These are phyloP conservation scores for Elmis aenea DNA, from an alignment of 2,888 invertebrate genomes.

Conservation along the genomic window DNA sequence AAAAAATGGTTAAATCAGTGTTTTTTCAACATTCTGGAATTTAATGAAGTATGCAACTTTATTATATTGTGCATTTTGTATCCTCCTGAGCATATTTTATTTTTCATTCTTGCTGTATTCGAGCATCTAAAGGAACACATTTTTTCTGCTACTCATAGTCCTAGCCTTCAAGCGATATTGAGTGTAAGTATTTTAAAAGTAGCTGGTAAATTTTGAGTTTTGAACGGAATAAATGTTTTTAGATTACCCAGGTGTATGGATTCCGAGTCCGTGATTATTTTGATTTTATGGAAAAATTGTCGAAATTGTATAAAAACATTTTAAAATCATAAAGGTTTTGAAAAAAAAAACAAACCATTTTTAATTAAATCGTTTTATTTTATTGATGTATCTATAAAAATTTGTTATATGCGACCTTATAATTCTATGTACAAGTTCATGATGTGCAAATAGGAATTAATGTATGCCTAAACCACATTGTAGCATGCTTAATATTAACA, in stretches of 20 bases:
- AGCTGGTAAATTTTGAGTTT: constrained; percentile 1
- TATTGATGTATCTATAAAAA: too few species aligned
- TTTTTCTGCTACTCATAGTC: constrained; percentile 17
- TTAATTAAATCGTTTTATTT: too few species aligned
- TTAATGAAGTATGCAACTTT: constrained; percentile 29
- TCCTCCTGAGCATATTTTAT: constrained; percentile 24
- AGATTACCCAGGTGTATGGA: constrained; percentile 21
- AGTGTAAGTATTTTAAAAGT: too few species aligned
- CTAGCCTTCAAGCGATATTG: constrained; percentile 13
- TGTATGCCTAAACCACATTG: too few species aligned
- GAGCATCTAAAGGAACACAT: constrained; percentile 18
- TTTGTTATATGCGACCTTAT: too few species aligned
- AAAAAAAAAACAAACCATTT: too few species aligned
- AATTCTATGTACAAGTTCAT: too few species aligned
- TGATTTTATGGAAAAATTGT: constrained; percentile 23
- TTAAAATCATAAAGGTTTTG: constrained; percentile 11
- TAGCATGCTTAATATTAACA: too few species aligned
- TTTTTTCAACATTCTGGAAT: constrained; percentile 26
- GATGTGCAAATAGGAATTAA: too few species aligned
- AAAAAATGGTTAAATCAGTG: constrained; percentile 26
- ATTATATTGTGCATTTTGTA: constrained; percentile 22
- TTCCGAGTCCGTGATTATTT: constrained; percentile 21
- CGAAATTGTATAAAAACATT: constrained; percentile 22
- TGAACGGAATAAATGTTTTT: constrained; percentile 7
- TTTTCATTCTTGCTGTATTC: constrained; percentile 24